Percentiles rank a stretch among this genome's conserved stretches.
Conservation (phyloP, 1,140 invertebrate genomes). For the Anastatus disparis region DNA sequence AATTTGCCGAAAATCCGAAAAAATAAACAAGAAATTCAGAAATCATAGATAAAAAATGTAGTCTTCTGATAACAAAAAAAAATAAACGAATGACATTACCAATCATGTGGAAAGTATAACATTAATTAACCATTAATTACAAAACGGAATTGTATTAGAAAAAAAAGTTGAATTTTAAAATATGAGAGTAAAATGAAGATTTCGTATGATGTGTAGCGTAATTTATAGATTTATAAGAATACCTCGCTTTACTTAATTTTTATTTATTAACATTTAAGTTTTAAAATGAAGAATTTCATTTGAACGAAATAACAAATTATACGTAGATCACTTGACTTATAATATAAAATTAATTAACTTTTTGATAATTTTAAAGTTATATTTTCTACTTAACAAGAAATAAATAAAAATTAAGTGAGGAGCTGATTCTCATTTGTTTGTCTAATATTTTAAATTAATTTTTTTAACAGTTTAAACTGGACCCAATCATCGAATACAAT, state of each 20-base stretch:
- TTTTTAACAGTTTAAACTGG: constrained; percentile 7
- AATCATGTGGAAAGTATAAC: constrained; percentile 18
- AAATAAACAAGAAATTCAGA: constrained; percentile 6
- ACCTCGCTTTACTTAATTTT: constrained; percentile 1
- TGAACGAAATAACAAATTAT: background rate
- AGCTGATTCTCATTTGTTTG: background rate
- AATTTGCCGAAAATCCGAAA: constrained; percentile 19
- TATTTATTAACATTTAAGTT: background rate
- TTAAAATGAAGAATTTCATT: background rate
- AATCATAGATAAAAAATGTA: background rate
- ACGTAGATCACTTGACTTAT: background rate
- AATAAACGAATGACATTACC: constrained; percentile 7
- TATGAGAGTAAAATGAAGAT: background rate
- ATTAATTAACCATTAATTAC: constrained; percentile 4
- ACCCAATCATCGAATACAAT: constrained; percentile 20
- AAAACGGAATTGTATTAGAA: constrained; percentile 4
- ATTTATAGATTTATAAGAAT: background rate
- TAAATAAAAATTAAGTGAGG: constrained; percentile 12
- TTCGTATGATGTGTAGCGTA: background rate
- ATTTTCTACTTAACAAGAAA: background rate
- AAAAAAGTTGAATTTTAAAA: background rate
- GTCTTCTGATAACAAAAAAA: background rate
- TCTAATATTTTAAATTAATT: background rate
- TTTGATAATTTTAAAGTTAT: background rate
- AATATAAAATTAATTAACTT: background rate